Conservation (phyloP, 1,140 invertebrate genomes). For the Lordiphosa clarofinis region DNA sequence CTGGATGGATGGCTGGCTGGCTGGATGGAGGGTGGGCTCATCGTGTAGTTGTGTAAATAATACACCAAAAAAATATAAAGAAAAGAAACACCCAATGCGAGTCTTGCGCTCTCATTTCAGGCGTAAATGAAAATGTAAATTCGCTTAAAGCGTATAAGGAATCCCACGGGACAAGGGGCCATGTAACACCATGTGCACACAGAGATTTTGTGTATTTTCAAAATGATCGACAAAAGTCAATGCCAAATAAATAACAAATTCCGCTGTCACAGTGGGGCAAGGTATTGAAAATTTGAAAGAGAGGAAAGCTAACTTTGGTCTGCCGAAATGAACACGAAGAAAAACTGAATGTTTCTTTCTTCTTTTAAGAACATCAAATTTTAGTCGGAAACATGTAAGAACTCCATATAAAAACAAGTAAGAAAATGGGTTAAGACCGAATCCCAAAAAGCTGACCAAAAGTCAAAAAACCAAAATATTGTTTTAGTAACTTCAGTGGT, state of each 20-base stretch:
- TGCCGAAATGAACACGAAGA: no score
- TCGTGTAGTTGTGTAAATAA: conserved; percentile 58
- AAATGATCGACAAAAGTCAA: conserved; percentile 40
- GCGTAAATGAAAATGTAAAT: conserved; percentile 74
- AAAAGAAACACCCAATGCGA: conserved; percentile 3
- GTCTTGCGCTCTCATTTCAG: conserved; percentile 62
- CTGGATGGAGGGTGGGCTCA: not conserved
- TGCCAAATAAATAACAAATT: conserved; percentile 27
- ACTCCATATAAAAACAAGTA: no score
- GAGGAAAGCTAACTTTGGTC: no score
- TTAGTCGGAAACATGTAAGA: no score
- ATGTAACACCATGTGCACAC: not conserved
- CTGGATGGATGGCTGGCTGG: not conserved
- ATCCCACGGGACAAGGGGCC: not conserved
- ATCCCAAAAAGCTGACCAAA: no score
- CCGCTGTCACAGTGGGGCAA: conserved; percentile 23
- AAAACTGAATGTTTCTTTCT: no score
- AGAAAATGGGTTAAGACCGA: no score
- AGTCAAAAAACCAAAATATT: no score
- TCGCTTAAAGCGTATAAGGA: conserved; percentile 46
- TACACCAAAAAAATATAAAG: conserved; percentile 24
- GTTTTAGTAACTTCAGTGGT: no score
- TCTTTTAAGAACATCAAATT: no score
- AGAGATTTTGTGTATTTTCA: not conserved
- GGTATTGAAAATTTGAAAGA: no score